These are phyloP conservation scores for Grus americana DNA, from an alignment of 2,113 vertebrate species.

Conservation along the genomic window DNA sequence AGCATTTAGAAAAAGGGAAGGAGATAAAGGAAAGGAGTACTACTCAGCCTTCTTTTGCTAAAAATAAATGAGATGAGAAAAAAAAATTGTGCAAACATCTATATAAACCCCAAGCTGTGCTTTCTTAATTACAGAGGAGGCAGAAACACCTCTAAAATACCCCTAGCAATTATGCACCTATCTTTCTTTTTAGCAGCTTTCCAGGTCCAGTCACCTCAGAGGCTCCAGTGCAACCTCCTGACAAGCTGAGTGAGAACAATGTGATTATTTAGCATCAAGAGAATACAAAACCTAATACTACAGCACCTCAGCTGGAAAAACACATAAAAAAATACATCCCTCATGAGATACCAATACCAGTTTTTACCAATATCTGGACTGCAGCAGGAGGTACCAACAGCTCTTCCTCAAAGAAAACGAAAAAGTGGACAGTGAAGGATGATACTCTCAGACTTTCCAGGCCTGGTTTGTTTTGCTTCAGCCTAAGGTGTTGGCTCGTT, in stretches of 20 bases:
- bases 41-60: neutral
- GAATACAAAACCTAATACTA: conserved; percentile 13
- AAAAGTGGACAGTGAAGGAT: neutral
- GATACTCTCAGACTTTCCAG: neutral
- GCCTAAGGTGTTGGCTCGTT: neutral
- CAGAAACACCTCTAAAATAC: conserved; percentile 32
- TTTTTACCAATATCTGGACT: neutral
- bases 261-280: conserved; percentile 39
- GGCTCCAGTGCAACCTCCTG: neutral
- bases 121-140: conserved; percentile 47
- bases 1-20: neutral
- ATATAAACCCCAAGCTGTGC: conserved; percentile 34
- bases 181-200: conserved; percentile 42
- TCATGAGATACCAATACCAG: neutral
- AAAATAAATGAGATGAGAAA: neutral
- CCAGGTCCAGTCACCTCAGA: conserved; percentile 17
- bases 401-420: neutral
- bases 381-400: neutral
- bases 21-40: neutral
- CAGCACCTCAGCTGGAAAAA: neutral
- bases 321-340: neutral
- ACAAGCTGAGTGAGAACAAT: conserved; percentile 43
- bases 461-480: neutral
- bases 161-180: conserved; percentile 22
- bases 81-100: conserved; percentile 34